These are phyloP conservation scores for Parthenolecanium corni DNA, from an alignment of 2,888 invertebrate genomes.

Conservation along the genomic window DNA sequence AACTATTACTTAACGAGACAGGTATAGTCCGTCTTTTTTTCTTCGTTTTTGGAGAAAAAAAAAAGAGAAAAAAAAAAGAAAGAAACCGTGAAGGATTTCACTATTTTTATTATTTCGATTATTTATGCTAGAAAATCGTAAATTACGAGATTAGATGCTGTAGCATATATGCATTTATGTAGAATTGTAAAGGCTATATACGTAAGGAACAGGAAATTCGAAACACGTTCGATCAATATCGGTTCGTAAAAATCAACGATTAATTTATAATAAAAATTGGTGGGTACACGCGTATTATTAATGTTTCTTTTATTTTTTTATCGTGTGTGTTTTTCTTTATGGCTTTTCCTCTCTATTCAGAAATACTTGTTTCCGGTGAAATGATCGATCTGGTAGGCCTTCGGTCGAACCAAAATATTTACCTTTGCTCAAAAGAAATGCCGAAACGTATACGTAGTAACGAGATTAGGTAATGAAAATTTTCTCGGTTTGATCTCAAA, in stretches of 20 bases:
- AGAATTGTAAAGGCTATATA: no score
- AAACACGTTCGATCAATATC: not conserved
- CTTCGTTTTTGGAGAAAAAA: no score
- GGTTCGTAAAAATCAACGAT: not conserved
- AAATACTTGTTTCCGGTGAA: not conserved
- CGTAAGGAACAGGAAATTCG: not conserved
- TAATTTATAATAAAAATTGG: no score
- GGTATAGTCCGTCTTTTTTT: conserved; percentile 13
- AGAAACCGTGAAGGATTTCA: not conserved
- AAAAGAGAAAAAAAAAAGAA: no score
- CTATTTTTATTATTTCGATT: not conserved
- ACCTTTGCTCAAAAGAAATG: no score
- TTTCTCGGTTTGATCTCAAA: no score
- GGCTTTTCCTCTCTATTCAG: not conserved
- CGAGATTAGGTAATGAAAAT: no score
- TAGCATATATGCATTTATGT: no score
- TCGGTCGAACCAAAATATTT: not conserved
- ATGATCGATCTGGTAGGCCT: not conserved
- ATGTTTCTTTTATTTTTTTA: not conserved
- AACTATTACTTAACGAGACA: conserved; percentile 20
- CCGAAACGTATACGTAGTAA: no score
- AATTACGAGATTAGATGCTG: not conserved
- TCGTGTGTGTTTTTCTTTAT: not conserved
- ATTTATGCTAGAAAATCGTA: not conserved
- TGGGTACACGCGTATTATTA: no score